Evolutionary conservation across 2,113 vertebrate species (phyloP).

Genomic region (Cricetomys ansorgei): DNA sequence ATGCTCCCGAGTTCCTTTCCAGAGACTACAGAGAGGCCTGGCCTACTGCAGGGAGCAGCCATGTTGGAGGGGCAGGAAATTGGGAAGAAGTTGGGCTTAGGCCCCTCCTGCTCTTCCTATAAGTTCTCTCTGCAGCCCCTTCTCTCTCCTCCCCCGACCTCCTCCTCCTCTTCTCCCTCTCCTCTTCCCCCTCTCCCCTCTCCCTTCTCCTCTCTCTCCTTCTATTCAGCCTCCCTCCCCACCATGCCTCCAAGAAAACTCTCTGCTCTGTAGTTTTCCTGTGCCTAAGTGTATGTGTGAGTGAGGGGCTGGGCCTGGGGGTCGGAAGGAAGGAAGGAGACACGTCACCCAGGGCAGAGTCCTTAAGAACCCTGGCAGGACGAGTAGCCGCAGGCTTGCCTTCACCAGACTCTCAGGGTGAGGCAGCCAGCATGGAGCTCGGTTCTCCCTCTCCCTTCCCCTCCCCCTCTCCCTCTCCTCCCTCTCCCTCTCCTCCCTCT

Average conservation of each 20-base stretch:
- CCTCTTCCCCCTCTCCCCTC: no score
- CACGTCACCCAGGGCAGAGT: background rate
- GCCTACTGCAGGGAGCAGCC: background rate
- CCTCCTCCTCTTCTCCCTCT: no score
- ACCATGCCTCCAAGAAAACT: background rate
- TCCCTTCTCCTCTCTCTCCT: background rate
- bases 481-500: no score
- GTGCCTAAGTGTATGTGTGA: accelerated
- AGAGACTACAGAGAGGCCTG: background rate
- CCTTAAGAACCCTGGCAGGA: background rate
- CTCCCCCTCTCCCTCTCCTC: background rate
- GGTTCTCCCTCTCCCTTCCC: background rate
- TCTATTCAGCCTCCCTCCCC: no score
- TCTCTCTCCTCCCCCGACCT: accelerated
- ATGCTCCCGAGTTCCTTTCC: background rate
- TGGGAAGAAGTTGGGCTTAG: accelerated
- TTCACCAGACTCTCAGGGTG: background rate
- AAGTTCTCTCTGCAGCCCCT: background rate
- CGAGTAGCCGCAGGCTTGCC: background rate
- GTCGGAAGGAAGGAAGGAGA: background rate
- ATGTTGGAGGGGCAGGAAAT: background rate
- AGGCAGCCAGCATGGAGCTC: no score
- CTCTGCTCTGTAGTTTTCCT: background rate
- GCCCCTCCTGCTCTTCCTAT: background rate
- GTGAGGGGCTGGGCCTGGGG: background rate